Conservation (phyloP, 2,113 vertebrate species). For the Tichodroma muraria region DNA sequence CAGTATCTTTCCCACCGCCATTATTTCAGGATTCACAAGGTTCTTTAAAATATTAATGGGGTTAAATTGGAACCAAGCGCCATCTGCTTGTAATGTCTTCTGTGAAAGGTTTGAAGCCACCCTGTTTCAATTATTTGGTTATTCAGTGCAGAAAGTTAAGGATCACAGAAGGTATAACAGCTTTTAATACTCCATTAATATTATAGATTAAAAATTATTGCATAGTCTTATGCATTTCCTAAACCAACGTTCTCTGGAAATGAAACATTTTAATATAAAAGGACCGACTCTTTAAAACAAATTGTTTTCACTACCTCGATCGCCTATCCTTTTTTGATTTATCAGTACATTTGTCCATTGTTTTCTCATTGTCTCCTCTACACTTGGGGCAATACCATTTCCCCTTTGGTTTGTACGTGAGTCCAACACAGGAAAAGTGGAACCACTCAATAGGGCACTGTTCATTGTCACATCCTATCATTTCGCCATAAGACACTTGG, state of each 20-base stretch:
- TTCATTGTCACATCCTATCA: constrained; percentile 95
- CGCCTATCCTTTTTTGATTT: constrained; percentile 92
- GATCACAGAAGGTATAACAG: constrained; percentile 74
- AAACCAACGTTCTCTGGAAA: constrained; percentile 71
- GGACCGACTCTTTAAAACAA: constrained; percentile 64
- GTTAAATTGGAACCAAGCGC: constrained; percentile 11
- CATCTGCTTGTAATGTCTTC: constrained; percentile 46
- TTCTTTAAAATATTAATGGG: constrained; percentile 34
- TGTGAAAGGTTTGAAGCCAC: constrained; percentile 64
- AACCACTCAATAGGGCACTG: constrained; percentile 95
- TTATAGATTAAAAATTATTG: constrained; percentile 82
- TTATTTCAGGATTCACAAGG: constrained; percentile 5
- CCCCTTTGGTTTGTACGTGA: constrained; percentile 95
- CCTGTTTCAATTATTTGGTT: constrained; percentile 75
- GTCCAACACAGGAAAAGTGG: constrained; percentile 91
- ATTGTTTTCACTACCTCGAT: constrained; percentile 85
- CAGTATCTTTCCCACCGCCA: constrained; percentile 32
- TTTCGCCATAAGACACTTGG: constrained; percentile 92
- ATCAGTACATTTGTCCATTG: constrained; percentile 94
- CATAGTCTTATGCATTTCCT: constrained; percentile 80
- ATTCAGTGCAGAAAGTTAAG: constrained; percentile 79
- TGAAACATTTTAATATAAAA: constrained; percentile 75
- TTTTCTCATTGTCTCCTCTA: constrained; percentile 94
- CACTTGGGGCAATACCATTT: constrained; percentile 96
- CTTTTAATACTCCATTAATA: constrained; percentile 77